Evolutionary conservation across 1,140 invertebrate species (phyloP).

Genomic region (Oedothorax gibbosus): DNA sequence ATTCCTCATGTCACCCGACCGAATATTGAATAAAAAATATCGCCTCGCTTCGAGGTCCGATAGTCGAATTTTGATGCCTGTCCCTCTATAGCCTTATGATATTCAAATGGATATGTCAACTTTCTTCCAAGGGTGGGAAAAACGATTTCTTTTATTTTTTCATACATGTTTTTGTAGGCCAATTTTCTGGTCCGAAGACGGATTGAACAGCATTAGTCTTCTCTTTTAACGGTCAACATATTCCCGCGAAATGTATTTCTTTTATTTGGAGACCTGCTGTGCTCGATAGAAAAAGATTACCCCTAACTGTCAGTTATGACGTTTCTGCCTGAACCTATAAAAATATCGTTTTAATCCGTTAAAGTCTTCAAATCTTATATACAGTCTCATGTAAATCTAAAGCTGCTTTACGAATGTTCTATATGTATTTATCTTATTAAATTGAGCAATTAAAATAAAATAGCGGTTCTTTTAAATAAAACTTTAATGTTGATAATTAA

Average conservation of each 20-base stretch:
- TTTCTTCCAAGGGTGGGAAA: constrained; percentile 23
- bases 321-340: not conserved
- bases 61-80: constrained; percentile 52
- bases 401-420: too few species aligned
- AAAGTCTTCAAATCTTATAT: too few species aligned
- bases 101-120: constrained; percentile 53
- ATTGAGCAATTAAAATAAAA: too few species aligned
- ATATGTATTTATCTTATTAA: too few species aligned
- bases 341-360: too few species aligned
- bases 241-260: constrained; percentile 3
- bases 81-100: constrained; percentile 39
- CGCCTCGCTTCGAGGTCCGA: constrained; percentile 9
- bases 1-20: not conserved
- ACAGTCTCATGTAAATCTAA: too few species aligned
- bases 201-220: constrained; percentile 45
- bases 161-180: not conserved
- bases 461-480: too few species aligned
- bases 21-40: constrained; percentile 61
- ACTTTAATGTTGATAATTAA: too few species aligned
- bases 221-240: constrained; percentile 27
- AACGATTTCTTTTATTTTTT: constrained; percentile 36
- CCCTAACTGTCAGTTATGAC: not conserved
- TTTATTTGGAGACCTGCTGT: not conserved
- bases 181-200: constrained; percentile 1
- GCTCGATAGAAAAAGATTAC: constrained; percentile 13